Percentiles rank a stretch among this genome's conserved stretches.
These are phyloP conservation scores for Corbicula japonica DNA, from an alignment of 2,888 invertebrate species.

Conservation along the genomic window DNA sequence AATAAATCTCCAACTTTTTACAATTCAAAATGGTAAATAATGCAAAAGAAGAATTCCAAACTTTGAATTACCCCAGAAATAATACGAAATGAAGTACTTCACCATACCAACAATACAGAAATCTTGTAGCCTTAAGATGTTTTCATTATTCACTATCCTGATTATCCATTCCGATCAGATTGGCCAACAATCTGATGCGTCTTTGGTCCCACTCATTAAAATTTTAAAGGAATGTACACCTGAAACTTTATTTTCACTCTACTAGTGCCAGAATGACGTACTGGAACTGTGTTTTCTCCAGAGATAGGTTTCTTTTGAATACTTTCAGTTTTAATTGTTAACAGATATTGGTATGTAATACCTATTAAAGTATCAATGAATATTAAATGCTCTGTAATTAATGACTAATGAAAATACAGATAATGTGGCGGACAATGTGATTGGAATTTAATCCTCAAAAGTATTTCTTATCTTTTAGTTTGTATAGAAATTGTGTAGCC, in stretches of 20 bases:
- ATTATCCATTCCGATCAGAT: slow-evolving; percentile 21
- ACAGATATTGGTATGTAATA: not conserved
- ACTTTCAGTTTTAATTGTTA: not conserved
- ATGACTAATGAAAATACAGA: slow-evolving; percentile 30
- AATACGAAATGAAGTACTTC: no score
- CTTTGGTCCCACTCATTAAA: slow-evolving; percentile 10
- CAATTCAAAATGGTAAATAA: not conserved
- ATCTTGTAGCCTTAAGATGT: not conserved
- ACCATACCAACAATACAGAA: not conserved
- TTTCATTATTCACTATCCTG: not conserved
- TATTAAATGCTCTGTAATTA: slow-evolving; percentile 27
- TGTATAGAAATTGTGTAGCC: no score
- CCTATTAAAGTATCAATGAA: slow-evolving; percentile 21
- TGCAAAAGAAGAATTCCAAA: slow-evolving; percentile 1
- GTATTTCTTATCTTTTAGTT: no score
- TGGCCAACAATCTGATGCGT: not conserved
- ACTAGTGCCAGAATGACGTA: not conserved
- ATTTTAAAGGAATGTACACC: slow-evolving; percentile 1
- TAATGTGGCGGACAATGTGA: slow-evolving; percentile 13
- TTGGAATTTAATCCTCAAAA: slow-evolving; percentile 29
- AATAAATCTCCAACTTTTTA: not conserved
- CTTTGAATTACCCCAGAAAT: no score
- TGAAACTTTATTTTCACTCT: not conserved
- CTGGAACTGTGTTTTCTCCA: not conserved
- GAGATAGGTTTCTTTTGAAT: not conserved